Evolutionary conservation across 2,113 vertebrate genomes (phyloP).

Genomic region (Pseudorectes ferrugineus): DNA sequence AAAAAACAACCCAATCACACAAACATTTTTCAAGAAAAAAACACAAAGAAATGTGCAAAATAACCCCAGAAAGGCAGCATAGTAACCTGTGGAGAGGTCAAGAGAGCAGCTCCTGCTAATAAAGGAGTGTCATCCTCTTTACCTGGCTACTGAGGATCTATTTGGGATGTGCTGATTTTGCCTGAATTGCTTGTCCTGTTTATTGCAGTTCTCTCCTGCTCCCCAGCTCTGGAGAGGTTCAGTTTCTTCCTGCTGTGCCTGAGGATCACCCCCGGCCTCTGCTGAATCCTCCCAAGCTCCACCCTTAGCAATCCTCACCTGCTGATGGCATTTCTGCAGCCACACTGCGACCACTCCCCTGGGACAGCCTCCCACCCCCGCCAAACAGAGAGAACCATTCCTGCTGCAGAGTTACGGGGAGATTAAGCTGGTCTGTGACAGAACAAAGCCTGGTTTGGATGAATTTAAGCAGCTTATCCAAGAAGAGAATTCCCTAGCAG

Average conservation of each 20-base stretch:
- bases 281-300: rapidly evolving
- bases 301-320: not conserved
- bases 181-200: slow-evolving; percentile 5
- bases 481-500: not conserved
- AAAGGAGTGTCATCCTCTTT: slow-evolving; percentile 38
- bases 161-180: slow-evolving; percentile 59
- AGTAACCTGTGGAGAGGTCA: slow-evolving; percentile 17
- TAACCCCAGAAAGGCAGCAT: slow-evolving; percentile 57
- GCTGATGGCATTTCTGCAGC: not conserved
- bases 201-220: not conserved
- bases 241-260: not conserved
- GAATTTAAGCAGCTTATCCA: not conserved
- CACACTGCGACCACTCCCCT: not conserved
- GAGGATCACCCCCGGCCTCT: not conserved
- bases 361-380: not conserved
- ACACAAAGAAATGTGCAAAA: slow-evolving; percentile 52
- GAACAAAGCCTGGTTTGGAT: not conserved
- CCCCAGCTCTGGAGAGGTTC: not conserved
- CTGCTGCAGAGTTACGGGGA: not conserved
- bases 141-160: slow-evolving; percentile 29
- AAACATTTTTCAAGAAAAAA: slow-evolving; percentile 31
- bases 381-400: not conserved
- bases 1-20: not conserved
- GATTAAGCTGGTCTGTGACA: not conserved
- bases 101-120: slow-evolving; percentile 38